These are phyloP conservation scores for Halcyon chelicuti DNA, from an alignment of 2,797 vertebrate genomes.

Conservation along the genomic window DNA sequence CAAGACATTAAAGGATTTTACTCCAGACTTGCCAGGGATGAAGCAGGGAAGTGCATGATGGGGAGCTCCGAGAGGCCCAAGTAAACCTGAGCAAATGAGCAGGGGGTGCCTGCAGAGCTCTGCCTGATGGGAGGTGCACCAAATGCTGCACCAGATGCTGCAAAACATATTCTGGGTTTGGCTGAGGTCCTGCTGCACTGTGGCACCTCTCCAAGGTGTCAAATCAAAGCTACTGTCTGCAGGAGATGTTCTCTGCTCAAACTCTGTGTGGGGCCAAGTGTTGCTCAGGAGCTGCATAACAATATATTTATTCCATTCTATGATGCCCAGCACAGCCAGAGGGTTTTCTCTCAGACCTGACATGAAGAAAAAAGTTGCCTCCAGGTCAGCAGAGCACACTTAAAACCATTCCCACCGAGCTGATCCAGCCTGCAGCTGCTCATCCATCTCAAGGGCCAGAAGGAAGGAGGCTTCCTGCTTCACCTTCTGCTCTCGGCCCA, in stretches of 20 bases:
- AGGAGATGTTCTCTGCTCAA: background rate
- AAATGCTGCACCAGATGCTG: too few species aligned
- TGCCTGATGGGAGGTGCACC: accelerated
- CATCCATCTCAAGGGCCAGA: background rate
- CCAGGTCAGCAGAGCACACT: background rate
- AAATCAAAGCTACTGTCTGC: background rate
- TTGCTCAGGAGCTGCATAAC: background rate
- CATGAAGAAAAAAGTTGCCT: background rate
- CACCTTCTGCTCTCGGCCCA: background rate
- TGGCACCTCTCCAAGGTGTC: background rate
- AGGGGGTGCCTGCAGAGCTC: background rate
- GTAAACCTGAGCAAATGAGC: background rate
- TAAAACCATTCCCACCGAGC: background rate
- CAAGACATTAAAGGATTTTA: background rate
- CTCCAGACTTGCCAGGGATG: background rate
- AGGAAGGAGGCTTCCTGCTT: background rate
- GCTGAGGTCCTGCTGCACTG: background rate
- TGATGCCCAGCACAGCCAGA: background rate
- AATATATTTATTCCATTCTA: background rate
- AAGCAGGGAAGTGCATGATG: background rate
- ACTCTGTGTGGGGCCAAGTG: accelerated
- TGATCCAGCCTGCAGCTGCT: background rate
- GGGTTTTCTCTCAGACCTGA: background rate
- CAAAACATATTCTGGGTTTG: background rate
- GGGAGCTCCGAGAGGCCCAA: background rate